A percentile compares a stretch with the other conserved stretches of the same genome.
phyloP scores from a whole-genome alignment of 2,113 vertebrate species.

The Motacilla tschutschensis region DNA sequence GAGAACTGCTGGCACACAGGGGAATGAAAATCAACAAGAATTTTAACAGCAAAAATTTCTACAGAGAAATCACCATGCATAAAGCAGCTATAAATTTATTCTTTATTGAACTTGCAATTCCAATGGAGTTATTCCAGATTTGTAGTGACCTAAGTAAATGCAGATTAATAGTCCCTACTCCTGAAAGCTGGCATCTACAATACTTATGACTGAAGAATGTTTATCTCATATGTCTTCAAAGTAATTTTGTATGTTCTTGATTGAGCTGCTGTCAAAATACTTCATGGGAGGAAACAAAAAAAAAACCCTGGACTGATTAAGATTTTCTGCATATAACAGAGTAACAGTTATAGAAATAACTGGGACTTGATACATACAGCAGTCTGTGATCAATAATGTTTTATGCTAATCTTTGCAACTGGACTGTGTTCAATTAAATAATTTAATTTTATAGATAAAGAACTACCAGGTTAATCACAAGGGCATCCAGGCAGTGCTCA shows the following conservation, averaged over 20 bases:
- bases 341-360: background rate
- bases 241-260: background rate
- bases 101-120: background rate
- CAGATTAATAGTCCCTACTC: background rate
- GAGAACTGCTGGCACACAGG: background rate
- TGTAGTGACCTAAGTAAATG: background rate
- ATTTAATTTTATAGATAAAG: background rate
- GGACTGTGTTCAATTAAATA: background rate
- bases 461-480: background rate
- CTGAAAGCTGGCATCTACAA: background rate
- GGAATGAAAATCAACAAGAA: background rate
- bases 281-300: background rate
- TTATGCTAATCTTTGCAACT: background rate
- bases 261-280: background rate
- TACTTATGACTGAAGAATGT: background rate
- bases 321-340: background rate
- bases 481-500: background rate
- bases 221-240: background rate
- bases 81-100: background rate
- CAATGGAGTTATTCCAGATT: background rate
- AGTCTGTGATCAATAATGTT: background rate
- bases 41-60: constrained; percentile 3
- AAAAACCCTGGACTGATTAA: background rate
- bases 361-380: background rate
- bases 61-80: background rate